These are phyloP conservation scores for Lutraria lutraria DNA, from an alignment of 2,888 invertebrate genomes.

Conservation along the genomic window DNA sequence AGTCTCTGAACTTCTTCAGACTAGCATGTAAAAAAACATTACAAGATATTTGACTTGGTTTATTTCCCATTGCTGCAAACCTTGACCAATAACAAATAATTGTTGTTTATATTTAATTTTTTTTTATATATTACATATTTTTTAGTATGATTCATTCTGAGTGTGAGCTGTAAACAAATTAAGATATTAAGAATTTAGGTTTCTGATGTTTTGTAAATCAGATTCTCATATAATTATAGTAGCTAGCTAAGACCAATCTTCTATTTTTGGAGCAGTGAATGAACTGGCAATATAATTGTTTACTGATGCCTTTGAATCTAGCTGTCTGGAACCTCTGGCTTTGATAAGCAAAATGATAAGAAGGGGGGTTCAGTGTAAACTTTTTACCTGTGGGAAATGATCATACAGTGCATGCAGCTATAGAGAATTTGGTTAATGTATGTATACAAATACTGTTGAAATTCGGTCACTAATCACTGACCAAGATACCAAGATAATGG, in stretches of 20 bases:
- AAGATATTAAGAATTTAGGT: background rate
- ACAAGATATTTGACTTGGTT: no score
- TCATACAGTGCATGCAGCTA: background rate
- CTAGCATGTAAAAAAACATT: no score
- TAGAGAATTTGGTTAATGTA: slow-evolving; percentile 13
- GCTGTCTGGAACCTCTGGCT: background rate
- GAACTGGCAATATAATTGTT: background rate
- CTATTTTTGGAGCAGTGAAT: background rate
- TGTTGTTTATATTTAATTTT: no score
- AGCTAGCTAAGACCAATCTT: background rate
- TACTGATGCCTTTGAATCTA: background rate
- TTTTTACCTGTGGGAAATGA: background rate
- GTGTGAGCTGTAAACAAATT: background rate
- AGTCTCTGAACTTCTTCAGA: no score
- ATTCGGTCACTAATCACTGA: background rate
- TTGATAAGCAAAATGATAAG: background rate
- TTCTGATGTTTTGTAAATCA: background rate
- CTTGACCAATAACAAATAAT: no score
- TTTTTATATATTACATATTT: no score
- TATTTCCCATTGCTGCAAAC: no score
- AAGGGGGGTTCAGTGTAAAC: background rate
- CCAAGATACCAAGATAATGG: background rate
- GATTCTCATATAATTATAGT: background rate
- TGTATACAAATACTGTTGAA: background rate
- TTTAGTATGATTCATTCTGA: background rate